These are phyloP conservation scores for Porites divaricata DNA, from an alignment of 92 coral and sea anemone species.

Conservation along the genomic window DNA sequence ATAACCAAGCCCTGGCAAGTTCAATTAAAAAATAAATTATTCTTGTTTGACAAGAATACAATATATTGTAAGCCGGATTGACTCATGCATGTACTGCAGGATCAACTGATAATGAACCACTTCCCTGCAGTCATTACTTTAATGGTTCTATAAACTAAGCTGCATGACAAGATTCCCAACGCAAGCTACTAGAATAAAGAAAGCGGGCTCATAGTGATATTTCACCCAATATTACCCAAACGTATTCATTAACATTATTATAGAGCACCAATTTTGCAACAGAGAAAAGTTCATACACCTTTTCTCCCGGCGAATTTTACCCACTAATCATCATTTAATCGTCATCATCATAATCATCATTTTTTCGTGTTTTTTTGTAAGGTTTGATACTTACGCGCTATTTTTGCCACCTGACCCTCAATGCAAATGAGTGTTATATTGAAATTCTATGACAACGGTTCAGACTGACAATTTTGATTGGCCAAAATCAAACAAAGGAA, in stretches of 20 bases:
- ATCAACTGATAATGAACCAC: background rate
- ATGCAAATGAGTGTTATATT: too few relatives aligned
- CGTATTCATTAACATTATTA: background rate
- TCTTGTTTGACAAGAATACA: constrained; percentile 32
- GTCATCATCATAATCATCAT: too few relatives aligned
- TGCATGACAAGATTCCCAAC: too few relatives aligned
- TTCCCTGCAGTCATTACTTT: background rate
- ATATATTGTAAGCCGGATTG: background rate
- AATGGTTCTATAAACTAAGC: background rate
- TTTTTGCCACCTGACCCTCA: too few relatives aligned
- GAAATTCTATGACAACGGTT: too few relatives aligned
- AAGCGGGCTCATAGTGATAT: background rate
- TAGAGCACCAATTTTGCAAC: background rate
- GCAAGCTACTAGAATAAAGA: background rate
- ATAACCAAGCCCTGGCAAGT: background rate
- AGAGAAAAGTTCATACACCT: too few relatives aligned
- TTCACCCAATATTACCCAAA: background rate
- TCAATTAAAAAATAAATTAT: background rate
- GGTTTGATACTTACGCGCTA: too few relatives aligned
- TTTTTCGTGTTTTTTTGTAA: too few relatives aligned
- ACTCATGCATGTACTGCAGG: background rate
- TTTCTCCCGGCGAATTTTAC: too few relatives aligned
- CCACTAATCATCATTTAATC: too few relatives aligned
- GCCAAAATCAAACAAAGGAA: too few relatives aligned
- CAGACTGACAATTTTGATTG: too few relatives aligned